Percentiles rank a stretch among this genome's conserved stretches.
phyloP scores from a whole-genome alignment of 2,888 invertebrate species.

The Elysia crispata region DNA sequence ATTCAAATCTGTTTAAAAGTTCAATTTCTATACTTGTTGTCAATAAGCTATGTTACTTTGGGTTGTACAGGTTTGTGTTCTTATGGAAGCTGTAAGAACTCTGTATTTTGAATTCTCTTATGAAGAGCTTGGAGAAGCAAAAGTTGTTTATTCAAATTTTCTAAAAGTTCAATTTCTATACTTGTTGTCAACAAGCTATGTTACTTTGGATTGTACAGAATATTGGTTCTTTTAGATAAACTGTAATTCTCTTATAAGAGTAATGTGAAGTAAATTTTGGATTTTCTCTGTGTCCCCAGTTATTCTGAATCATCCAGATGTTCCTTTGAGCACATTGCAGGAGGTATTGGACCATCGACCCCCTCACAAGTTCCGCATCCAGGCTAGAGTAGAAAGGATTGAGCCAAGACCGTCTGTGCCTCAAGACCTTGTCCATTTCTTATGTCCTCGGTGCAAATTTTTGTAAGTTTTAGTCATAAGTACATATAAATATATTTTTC shows the following conservation, averaged over 20 bases:
- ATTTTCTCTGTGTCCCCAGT: conserved; percentile 14
- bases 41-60: no score
- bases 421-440: conserved; percentile 17
- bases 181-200: no score
- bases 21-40: no score
- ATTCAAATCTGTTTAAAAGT: no score
- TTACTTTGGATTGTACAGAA: no score
- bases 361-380: conserved; percentile 24
- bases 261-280: not conserved
- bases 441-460: conserved; percentile 18
- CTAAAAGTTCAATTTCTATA: no score
- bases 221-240: no score
- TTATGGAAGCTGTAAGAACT: no score
- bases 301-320: conserved; percentile 5
- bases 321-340: not conserved
- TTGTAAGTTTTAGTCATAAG: conserved; percentile 31
- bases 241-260: no score
- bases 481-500: not conserved
- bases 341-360: conserved; percentile 17
- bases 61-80: no score
- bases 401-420: conserved; percentile 12
- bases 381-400: conserved; percentile 9
- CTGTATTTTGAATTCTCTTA: not conserved
- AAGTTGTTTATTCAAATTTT: no score
- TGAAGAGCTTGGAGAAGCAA: not conserved